Evolutionary conservation across 2,888 invertebrate species (phyloP), one percentile per base, ranked within the genome.

Genomic region (Agriopis aurantiaria): DNA sequence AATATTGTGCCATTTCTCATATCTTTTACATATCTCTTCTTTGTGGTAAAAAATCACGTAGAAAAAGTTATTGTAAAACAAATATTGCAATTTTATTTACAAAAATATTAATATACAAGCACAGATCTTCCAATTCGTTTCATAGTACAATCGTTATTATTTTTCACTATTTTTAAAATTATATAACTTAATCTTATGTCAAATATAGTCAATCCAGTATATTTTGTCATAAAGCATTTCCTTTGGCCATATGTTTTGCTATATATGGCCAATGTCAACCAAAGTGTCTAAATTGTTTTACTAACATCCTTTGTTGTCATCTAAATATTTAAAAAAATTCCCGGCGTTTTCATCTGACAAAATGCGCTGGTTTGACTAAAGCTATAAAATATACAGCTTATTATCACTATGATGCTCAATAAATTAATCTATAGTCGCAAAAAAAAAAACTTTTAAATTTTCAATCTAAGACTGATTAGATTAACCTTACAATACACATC

Each of bases 381-480:
- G 55, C 17, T 68, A 72, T 66, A 68, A 59, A 59, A 49, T 69
- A 73, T 79, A 81, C 75, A 79, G 84, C 85, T 85, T 86, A 33
- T 33, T 33, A 82, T 82, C 80, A 81, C 78, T 80, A 80, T 75
- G 68, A 84, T 85, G 89, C 89, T 89, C 89, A 89, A 88, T 70
- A 64, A 64, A 70, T 59, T 82, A 81, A 78, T 80, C 79, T 76
- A 69, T 74, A 75, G 78, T 79, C 71, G 78, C n/a, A n/a, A 78
- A 69, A 70, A 75, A 71, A 75, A 79, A 64, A 69, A 73, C 75
- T 74, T 81, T 85, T 84, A 71, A 81, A 88, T 85, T 83, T 88
- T 91, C 90, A 83, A 91, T 88, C 89, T 90, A 93, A 93, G 92
- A 93, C 92, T 93, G 92, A 93, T 88, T 92, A 92, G 92, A 91